Evolutionary conservation across 53 echinoderm and acorn worm genomes (phyloP).

Genomic region (Holothuria scabra): DNA sequence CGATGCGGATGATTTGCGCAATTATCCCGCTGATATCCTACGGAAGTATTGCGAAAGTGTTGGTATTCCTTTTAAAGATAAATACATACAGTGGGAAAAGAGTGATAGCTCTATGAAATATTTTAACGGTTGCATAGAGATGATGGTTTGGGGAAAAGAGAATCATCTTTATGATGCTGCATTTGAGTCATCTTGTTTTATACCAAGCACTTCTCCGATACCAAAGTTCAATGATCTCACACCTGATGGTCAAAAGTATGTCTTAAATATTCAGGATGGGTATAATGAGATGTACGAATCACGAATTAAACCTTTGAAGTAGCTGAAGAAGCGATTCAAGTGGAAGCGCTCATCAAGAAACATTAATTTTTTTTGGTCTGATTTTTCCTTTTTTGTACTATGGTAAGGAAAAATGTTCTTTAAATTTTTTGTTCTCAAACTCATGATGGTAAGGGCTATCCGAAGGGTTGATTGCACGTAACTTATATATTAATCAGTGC

Average conservation of each 20-base stretch:
- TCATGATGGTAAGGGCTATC: too few relatives aligned
- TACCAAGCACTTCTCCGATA: neutral
- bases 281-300: constrained; percentile 8
- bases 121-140: neutral
- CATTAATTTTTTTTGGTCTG: too few relatives aligned
- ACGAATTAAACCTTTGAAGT: constrained; percentile 26
- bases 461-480: too few relatives aligned
- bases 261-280: neutral
- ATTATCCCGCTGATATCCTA: neutral
- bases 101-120: constrained; percentile 22
- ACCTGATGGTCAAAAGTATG: constrained; percentile 1
- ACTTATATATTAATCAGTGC: too few relatives aligned
- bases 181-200: neutral
- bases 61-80: constrained; percentile 18
- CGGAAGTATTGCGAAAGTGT: constrained; percentile 22
- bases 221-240: neutral
- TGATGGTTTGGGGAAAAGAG: constrained; percentile 11
- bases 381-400: too few relatives aligned
- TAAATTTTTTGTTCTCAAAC: too few relatives aligned
- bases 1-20: constrained; percentile 29
- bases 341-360: too few relatives aligned
- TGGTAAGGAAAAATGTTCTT: too few relatives aligned
- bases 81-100: neutral
- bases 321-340: too few relatives aligned
- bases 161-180: neutral